Evolutionary conservation across 1,140 invertebrate genomes (phyloP).

Genomic region (Notospermus geniculatus): DNA sequence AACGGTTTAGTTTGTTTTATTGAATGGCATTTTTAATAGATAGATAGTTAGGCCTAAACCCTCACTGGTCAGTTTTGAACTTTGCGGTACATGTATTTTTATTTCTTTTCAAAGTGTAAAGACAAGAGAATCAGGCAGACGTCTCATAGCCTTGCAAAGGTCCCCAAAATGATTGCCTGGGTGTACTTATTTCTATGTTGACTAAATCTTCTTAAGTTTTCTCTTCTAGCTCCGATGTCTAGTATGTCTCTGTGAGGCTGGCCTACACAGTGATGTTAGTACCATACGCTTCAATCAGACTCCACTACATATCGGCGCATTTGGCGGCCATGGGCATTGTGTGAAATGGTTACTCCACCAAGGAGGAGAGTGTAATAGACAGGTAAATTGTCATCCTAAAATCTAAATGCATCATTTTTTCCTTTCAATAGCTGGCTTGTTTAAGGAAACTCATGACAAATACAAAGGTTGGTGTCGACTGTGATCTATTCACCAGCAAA

Average conservation of each 20-base stretch:
- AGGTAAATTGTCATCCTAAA: slow-evolving; percentile 31
- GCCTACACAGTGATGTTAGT: slow-evolving; percentile 32
- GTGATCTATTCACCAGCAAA: slow-evolving; percentile 27
- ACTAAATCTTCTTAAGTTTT: neutral
- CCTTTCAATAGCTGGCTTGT: slow-evolving; percentile 39
- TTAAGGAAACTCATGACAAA: slow-evolving; percentile 34
- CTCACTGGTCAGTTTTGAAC: no score
- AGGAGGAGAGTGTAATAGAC: slow-evolving; percentile 35
- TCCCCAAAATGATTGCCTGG: no score
- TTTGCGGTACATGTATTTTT: no score
- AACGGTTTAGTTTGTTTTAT: no score
- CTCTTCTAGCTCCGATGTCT: slow-evolving; percentile 44
- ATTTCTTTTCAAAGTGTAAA: no score
- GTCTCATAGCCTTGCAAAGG: no score
- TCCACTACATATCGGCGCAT: slow-evolving; percentile 41
- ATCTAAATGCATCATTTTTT: slow-evolving; percentile 13
- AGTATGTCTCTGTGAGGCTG: slow-evolving; percentile 33
- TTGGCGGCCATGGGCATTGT: slow-evolving; percentile 37
- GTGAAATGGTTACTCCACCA: slow-evolving; percentile 42
- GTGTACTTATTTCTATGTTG: no score
- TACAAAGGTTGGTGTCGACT: slow-evolving; percentile 20
- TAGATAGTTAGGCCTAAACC: no score
- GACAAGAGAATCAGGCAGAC: no score
- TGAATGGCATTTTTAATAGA: no score
- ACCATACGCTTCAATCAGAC: slow-evolving; percentile 43